A percentile compares a stretch with the other conserved stretches of the same genome.
phyloP scores from a whole-genome alignment of 2,113 vertebrate genomes.

The Clarias macrocephalus region DNA sequence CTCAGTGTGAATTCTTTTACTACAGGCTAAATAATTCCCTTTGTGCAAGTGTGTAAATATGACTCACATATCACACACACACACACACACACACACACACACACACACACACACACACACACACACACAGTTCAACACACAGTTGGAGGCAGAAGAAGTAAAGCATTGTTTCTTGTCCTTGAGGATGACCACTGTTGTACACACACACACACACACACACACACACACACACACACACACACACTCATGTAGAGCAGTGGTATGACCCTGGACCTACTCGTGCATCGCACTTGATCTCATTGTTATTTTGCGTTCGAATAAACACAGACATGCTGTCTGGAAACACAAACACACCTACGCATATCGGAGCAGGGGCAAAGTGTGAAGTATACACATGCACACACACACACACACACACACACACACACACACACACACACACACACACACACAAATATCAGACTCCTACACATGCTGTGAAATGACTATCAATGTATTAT shows the following conservation, averaged over 20 bases:
- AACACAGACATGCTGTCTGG: background rate
- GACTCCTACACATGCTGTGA: background rate
- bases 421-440: background rate
- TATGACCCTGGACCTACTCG: constrained; percentile 6
- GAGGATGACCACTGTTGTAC: background rate
- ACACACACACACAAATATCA: background rate
- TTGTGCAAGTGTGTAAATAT: background rate
- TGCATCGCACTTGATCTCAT: constrained; percentile 2
- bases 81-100: background rate
- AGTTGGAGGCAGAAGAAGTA: background rate
- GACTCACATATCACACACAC: background rate
- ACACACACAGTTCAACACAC: background rate
- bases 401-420: background rate
- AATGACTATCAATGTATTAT: background rate
- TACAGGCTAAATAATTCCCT: background rate
- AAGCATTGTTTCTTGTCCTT: background rate
- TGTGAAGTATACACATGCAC: background rate
- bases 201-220: background rate
- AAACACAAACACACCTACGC: background rate
- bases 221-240: background rate
- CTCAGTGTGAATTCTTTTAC: background rate
- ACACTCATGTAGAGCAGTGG: background rate
- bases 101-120: background rate
- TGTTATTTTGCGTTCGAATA: background rate
- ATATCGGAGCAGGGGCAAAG: background rate